These are phyloP conservation scores for Pampusana beccarii DNA, from an alignment of 2,113 vertebrate species.

Conservation along the genomic window DNA sequence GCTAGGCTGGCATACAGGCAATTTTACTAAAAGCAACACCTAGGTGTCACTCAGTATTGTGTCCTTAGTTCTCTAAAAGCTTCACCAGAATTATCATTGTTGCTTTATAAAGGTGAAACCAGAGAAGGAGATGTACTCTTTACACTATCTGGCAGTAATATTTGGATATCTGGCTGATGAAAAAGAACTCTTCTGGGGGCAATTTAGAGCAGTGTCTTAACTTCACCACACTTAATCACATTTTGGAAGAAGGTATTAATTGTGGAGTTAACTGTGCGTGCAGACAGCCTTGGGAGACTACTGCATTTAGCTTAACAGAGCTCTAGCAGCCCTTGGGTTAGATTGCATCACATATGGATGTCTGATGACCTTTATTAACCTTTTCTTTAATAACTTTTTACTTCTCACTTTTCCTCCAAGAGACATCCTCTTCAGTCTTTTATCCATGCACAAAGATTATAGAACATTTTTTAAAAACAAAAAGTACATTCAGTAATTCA, in stretches of 20 bases:
- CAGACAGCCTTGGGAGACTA: background rate
- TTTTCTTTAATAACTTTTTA: background rate
- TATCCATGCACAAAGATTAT: background rate
- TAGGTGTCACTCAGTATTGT: background rate
- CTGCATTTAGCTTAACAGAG: accelerated
- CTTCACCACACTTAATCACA: background rate
- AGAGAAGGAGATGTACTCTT: background rate
- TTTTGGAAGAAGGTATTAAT: background rate
- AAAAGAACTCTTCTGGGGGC: background rate
- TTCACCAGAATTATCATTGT: background rate
- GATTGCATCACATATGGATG: background rate
- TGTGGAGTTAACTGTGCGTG: background rate
- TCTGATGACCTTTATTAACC: background rate
- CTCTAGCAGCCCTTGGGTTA: background rate
- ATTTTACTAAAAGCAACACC: background rate
- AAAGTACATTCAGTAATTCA: background rate
- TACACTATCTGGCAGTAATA: background rate
- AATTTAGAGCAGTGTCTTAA: background rate
- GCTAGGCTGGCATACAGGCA: background rate
- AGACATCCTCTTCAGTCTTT: background rate
- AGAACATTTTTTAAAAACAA: background rate
- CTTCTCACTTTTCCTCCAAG: background rate
- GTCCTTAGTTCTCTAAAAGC: background rate
- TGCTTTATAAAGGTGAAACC: background rate
- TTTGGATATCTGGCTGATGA: background rate